Conservation (phyloP, 2,113 vertebrate genomes). For the Probosciger aterrimus region DNA sequence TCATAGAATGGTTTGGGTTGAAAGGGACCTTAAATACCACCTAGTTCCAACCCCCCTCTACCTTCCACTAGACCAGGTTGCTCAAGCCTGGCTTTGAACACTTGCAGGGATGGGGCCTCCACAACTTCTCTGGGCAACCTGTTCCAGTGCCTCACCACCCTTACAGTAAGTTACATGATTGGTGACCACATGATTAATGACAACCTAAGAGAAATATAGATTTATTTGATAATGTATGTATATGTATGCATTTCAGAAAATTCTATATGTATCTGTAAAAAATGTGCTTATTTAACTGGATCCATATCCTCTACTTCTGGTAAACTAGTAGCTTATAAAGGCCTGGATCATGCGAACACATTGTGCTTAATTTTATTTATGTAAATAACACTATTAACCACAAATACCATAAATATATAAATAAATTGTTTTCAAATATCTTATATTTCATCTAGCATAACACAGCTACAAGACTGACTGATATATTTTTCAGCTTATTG, state of each 20-base stretch:
- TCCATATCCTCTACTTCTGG: background rate
- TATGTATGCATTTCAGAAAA: background rate
- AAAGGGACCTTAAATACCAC: background rate
- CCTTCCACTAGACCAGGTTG: background rate
- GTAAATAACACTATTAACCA: background rate
- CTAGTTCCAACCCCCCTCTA: background rate
- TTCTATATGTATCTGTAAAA: background rate
- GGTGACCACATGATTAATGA: background rate
- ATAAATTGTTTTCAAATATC: rapidly evolving
- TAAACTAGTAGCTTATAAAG: background rate
- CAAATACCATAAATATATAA: background rate
- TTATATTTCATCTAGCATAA: background rate
- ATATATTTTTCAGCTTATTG: background rate
- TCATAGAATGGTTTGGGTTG: background rate
- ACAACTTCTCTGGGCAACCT: background rate
- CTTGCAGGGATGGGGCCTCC: background rate
- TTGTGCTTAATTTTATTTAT: background rate
- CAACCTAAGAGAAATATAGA: background rate
- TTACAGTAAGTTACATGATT: background rate
- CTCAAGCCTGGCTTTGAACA: background rate
- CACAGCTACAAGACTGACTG: background rate
- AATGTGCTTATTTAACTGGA: background rate
- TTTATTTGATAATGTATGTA: background rate
- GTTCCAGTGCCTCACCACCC: background rate
- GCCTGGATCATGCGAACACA: background rate